Conservation (phyloP, 2,113 vertebrate genomes). For the Dissostichus mawsoni region DNA sequence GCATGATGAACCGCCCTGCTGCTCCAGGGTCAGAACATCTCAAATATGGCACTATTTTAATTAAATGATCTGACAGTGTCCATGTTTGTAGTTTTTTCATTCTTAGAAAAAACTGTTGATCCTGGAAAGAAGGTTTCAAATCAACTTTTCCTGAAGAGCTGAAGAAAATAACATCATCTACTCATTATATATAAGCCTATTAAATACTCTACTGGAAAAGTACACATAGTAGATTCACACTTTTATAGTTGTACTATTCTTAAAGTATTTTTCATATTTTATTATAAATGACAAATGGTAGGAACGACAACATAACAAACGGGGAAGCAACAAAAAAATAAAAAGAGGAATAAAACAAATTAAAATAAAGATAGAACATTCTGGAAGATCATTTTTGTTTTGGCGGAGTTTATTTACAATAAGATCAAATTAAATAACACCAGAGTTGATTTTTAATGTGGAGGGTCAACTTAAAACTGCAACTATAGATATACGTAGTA, state of each 20-base stretch:
- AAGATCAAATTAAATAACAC: too few relatives aligned
- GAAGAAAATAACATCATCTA: background rate
- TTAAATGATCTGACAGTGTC: background rate
- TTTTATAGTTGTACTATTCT: background rate
- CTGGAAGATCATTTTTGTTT: background rate
- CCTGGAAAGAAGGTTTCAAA: too few relatives aligned
- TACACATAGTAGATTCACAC: background rate
- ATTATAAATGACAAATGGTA: background rate
- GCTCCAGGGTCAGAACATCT: conserved; percentile 41
- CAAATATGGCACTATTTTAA: background rate
- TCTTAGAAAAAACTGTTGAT: background rate
- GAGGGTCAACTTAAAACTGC: background rate
- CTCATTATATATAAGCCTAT: background rate
- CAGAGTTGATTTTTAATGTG: background rate
- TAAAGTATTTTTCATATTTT: background rate
- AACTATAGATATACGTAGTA: too few relatives aligned
- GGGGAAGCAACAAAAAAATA: background rate
- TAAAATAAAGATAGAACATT: too few relatives aligned
- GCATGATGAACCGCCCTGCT: conserved; percentile 39
- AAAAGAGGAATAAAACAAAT: background rate
- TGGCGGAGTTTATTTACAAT: background rate
- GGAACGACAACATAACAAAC: background rate
- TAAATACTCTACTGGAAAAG: background rate
- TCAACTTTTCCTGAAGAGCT: too few relatives aligned
- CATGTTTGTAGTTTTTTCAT: background rate